Conservation (phyloP, 1,140 invertebrate genomes). For the Chlorops oryzae region DNA sequence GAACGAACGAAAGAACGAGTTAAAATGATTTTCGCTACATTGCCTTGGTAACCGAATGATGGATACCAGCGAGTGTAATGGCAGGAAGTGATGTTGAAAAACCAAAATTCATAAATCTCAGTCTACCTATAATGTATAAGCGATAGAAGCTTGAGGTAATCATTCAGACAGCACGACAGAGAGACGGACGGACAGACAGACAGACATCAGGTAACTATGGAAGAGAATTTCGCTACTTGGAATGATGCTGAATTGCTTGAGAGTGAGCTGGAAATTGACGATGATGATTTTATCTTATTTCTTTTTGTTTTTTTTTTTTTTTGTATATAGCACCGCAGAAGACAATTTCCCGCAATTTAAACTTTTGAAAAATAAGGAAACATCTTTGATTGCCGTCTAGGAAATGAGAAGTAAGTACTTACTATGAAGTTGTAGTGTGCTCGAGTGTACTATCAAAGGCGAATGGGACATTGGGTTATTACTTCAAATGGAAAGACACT, state of each 20-base stretch:
- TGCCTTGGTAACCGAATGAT: conserved; percentile 44
- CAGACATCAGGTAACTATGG: neutral
- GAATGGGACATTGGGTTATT: no score
- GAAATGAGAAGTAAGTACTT: no score
- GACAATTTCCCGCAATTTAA: conserved; percentile 45
- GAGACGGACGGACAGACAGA: conserved; percentile 23
- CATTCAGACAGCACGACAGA: conserved; percentile 33
- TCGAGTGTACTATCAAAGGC: no score
- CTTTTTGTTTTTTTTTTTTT: no score
- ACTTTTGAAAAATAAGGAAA: conserved; percentile 45
- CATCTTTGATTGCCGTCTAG: conserved; percentile 46
- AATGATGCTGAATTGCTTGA: neutral
- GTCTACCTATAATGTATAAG: no score
- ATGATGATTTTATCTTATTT: conserved; percentile 20
- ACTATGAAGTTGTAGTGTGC: no score
- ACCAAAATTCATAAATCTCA: conserved; percentile 42
- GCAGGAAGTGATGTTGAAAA: conserved; percentile 27
- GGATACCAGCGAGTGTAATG: conserved; percentile 13
- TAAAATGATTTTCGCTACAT: conserved; percentile 45
- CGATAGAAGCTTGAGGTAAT: no score
- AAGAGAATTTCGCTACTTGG: neutral
- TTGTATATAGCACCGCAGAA: no score
- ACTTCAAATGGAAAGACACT: no score
- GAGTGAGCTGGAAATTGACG: conserved; percentile 9
- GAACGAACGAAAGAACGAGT: conserved; percentile 23